Evolutionary conservation across 2,113 vertebrate genomes (phyloP), one percentile per base, ranked within the genome.

Genomic region (Xenopus laevis): DNA sequence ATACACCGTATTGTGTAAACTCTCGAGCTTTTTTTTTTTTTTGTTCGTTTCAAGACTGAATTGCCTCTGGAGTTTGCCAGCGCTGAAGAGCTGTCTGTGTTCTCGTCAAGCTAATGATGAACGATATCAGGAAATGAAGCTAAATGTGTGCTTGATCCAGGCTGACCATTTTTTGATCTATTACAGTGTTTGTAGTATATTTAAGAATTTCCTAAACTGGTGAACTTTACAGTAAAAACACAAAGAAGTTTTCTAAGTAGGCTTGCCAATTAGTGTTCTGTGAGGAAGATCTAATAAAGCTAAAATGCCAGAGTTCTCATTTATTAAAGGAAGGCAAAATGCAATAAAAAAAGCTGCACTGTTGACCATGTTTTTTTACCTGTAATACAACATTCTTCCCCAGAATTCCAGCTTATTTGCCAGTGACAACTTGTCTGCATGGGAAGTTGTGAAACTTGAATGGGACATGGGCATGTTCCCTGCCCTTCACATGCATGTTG

Each of bases 31-130:
- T 78, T 5, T 8, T 1, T 40, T 40, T 40, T 78, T 27, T 27
- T 27, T n/a, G n/a, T n/a, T n/a, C 23, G 77, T 79, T 33, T 3
- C 57, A 77, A 79, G 73, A 85, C 81, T 81, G 79, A 86, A 63
- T 82, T 83, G 82, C 78, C 82, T 84, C 75, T 78, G 70, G 80
- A 73, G 73, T 80, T 57, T 82, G 77, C 55, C 78, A 78, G 84
- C 79, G 79, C 78, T 79, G 77, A 81, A 79, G 80, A 82, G 82
- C 72, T 79, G 27, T 13, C 46, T 82, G 79, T 81, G 72, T 81
- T 77, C 65, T 71, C 83, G 84, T 83, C 80, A 83, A 84, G 85
- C 78, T 78, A 77, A 71, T 84, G 82, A 83, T 78, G 79, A 81
- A 83, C 64, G 80, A 80, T 82, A 78, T 80, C 80, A 79, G 72